Conservation (phyloP, 2,797 vertebrate species). For the Natrix natrix region DNA sequence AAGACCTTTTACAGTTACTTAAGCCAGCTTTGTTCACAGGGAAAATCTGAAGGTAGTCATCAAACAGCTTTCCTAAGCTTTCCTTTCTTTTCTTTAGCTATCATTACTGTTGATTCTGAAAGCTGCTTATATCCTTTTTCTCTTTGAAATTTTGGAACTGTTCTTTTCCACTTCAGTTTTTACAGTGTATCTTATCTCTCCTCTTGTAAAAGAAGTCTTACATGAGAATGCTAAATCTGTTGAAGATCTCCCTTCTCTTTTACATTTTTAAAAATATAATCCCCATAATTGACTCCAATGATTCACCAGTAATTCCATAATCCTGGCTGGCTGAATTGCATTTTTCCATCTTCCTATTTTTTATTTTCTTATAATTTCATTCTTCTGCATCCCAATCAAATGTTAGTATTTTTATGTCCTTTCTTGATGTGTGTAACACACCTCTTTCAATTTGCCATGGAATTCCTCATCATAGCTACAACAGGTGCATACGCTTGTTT, state of each 20-base stretch:
- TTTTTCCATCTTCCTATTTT: background rate
- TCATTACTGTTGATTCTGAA: background rate
- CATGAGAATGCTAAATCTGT: background rate
- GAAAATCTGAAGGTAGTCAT: background rate
- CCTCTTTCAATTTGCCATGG: background rate
- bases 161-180: background rate
- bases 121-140: background rate
- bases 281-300: background rate
- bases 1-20: background rate
- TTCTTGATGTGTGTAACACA: background rate
- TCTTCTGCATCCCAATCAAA: background rate
- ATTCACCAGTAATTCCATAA: background rate
- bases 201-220: background rate
- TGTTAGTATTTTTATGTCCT: background rate
- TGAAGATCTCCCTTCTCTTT: background rate
- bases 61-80: background rate
- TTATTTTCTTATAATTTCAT: background rate
- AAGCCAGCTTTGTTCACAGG: background rate
- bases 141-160: background rate
- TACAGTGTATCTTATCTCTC: background rate
- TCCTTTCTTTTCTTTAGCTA: background rate
- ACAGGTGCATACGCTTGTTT: background rate
- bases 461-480: background rate
- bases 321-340: background rate
- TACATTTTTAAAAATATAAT: background rate